Percentiles rank a stretch among this genome's conserved stretches.
Conservation (phyloP, 2,797 vertebrate genomes). For the Sarcoramphus papa region DNA sequence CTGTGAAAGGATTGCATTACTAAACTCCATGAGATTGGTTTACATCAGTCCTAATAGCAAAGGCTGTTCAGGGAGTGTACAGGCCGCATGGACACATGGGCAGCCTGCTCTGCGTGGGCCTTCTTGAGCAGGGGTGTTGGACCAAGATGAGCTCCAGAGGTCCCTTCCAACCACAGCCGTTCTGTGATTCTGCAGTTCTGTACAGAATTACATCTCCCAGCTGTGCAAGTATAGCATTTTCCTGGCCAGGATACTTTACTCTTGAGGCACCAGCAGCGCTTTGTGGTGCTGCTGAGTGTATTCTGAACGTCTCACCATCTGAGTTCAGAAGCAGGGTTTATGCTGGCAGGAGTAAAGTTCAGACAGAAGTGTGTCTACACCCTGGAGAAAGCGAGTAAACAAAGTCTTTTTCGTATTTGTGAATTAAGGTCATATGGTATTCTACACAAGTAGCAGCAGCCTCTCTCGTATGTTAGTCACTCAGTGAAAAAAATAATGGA, state of each 20-base stretch:
- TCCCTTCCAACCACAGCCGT: background rate
- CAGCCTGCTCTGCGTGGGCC: accelerated
- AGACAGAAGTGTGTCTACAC: background rate
- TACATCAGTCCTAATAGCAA: background rate
- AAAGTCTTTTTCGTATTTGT: background rate
- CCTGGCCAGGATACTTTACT: background rate
- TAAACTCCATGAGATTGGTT: background rate
- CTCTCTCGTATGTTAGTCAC: background rate
- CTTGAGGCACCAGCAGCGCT: background rate
- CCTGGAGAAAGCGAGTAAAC: background rate
- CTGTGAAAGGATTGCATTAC: background rate
- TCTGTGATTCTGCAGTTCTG: background rate
- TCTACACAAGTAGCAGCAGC: background rate
- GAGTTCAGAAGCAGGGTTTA: background rate
- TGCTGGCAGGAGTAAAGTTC: background rate
- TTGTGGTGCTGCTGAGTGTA: background rate
- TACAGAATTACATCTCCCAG: background rate
- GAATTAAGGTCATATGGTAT: background rate
- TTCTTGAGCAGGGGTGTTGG: background rate
- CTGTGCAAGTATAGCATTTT: background rate
- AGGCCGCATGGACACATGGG: background rate
- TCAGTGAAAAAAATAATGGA: background rate
- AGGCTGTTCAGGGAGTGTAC: background rate
- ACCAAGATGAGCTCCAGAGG: background rate
- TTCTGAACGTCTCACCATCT: background rate